These are phyloP conservation scores for Sminthurinus aureus DNA, from an alignment of 2,888 invertebrate species.

Conservation along the genomic window DNA sequence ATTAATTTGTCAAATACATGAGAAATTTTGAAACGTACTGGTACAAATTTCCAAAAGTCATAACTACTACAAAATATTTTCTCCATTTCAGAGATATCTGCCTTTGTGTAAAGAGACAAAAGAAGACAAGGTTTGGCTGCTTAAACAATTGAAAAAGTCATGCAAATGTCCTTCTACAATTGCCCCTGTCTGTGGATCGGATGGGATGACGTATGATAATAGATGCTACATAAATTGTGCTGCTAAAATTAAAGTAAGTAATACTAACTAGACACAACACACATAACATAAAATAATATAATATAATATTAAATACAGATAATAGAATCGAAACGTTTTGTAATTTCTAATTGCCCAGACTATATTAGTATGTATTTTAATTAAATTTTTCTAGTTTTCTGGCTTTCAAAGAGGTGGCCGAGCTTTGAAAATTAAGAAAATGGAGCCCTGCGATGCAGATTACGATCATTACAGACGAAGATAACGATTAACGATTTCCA, in stretches of 20 bases:
- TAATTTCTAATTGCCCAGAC: too few relatives aligned
- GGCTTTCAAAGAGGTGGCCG: slow-evolving; percentile 12
- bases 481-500: too few relatives aligned
- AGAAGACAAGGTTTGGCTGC: slow-evolving; percentile 23
- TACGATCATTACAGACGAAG: too few relatives aligned
- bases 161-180: slow-evolving; percentile 35
- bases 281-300: too few relatives aligned
- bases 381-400: too few relatives aligned
- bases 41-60: too few relatives aligned
- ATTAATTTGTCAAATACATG: too few relatives aligned
- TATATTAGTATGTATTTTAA: too few relatives aligned
- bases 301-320: too few relatives aligned
- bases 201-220: slow-evolving; percentile 42
- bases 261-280: too few relatives aligned
- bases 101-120: slow-evolving; percentile 24
- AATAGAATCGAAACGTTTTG: too few relatives aligned
- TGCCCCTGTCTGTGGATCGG: slow-evolving; percentile 41
- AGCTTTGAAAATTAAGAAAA: slow-evolving; percentile 9
- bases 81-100: background rate
- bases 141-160: background rate
- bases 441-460: slow-evolving; percentile 18
- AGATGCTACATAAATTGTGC: slow-evolving; percentile 35
- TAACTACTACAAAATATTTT: background rate
- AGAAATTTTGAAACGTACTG: too few relatives aligned
- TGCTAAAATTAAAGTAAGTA: slow-evolving; percentile 15